phyloP scores from a whole-genome alignment of 2,888 invertebrate genomes.

The Palloptera scutellata region DNA sequence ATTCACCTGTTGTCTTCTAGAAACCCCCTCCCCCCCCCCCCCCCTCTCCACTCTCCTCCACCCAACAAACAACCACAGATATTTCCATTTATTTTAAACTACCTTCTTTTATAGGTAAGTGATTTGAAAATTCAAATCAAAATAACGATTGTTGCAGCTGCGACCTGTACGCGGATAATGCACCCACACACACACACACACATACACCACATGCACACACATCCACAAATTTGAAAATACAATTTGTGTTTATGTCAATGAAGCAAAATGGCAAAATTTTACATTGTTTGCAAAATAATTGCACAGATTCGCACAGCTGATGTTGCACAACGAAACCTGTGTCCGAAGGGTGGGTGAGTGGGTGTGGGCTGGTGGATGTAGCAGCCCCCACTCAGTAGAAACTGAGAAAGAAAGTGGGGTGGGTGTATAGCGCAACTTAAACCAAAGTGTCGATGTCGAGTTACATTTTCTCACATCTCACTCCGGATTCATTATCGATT shows the following conservation, averaged over 20 bases:
- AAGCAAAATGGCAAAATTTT: conserved; percentile 44
- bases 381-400: neutral
- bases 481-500: too few species aligned
- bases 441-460: neutral
- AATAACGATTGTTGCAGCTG: conserved; percentile 44
- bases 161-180: conserved; percentile 26
- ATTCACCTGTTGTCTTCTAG: too few species aligned
- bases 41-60: too few species aligned
- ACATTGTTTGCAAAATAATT: conserved; percentile 62
- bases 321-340: conserved; percentile 28
- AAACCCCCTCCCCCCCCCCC: too few species aligned
- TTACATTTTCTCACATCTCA: neutral
- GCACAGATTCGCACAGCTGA: conserved; percentile 58
- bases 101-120: conserved; percentile 33
- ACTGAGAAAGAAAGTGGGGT: conserved; percentile 37
- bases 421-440: neutral
- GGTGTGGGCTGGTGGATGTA: too few species aligned
- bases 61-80: too few species aligned
- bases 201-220: too few species aligned
- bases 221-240: too few species aligned
- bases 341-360: conserved; percentile 5
- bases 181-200: too few species aligned
- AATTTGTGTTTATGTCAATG: too few species aligned
- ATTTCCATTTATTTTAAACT: too few species aligned
- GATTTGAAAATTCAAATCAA: conserved; percentile 45